A percentile compares a stretch with the other conserved stretches of the same genome.
Conservation (phyloP, 2,888 invertebrate species). For the Tiphia femorata region DNA sequence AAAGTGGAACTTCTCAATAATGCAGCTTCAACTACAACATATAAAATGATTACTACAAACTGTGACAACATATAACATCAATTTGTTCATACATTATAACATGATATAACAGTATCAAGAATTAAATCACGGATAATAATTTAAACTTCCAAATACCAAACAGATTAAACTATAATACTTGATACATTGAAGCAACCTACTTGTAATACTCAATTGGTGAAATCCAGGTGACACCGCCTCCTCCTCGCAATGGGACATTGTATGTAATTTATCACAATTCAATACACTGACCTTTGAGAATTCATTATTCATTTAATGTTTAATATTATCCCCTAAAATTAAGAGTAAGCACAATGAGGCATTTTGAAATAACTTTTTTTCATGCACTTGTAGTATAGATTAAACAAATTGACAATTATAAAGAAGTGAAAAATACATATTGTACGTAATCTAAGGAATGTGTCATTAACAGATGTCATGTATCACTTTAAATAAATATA, state of each 20-base stretch:
- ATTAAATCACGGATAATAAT: too few relatives aligned
- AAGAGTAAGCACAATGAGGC: neutral
- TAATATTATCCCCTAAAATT: neutral
- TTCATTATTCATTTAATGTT: conserved; percentile 35
- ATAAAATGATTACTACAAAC: neutral
- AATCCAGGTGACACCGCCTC: conserved; percentile 71
- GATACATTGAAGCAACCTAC: conserved; percentile 59
- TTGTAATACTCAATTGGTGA: conserved; percentile 78
- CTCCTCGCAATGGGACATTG: conserved; percentile 66
- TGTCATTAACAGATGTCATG: too few relatives aligned
- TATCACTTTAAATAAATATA: too few relatives aligned
- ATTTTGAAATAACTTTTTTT: too few relatives aligned
- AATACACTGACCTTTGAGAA: conserved; percentile 23
- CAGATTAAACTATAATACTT: too few relatives aligned
- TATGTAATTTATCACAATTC: conserved; percentile 38
- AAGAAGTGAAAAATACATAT: too few relatives aligned
- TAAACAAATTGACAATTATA: too few relatives aligned
- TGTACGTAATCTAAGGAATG: too few relatives aligned
- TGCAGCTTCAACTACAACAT: conserved; percentile 83
- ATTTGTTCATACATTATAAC: neutral
- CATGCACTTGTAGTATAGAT: too few relatives aligned
- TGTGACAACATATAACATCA: neutral
- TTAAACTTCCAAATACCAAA: too few relatives aligned
- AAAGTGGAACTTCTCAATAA: conserved; percentile 79
- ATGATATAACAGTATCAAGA: neutral